A percentile compares a stretch with the other conserved stretches of the same genome.
These are phyloP conservation scores for Alexandromys fortis DNA, from an alignment of 2,113 vertebrate species.

Conservation along the genomic window DNA sequence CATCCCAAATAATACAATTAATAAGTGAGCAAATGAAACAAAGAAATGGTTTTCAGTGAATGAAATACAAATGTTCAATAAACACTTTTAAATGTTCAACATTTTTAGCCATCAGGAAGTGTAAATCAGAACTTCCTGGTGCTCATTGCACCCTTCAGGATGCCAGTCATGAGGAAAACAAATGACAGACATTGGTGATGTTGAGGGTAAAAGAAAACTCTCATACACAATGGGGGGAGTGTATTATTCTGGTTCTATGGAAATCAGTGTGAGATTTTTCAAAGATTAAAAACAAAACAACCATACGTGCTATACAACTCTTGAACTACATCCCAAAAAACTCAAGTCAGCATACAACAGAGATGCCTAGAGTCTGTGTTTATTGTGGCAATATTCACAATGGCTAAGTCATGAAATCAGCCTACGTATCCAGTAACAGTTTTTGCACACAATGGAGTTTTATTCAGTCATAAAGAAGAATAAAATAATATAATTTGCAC, in stretches of 20 bases:
- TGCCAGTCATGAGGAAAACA: neutral
- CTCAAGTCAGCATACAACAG: neutral
- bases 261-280: neutral
- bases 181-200: neutral
- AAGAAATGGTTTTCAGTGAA: neutral
- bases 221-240: neutral
- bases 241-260: neutral
- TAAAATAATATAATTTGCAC: neutral
- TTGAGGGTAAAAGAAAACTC: neutral
- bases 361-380: neutral
- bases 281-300: neutral
- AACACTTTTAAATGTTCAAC: neutral
- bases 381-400: neutral
- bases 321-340: neutral
- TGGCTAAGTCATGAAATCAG: neutral
- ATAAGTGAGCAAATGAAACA: neutral
- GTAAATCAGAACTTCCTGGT: neutral
- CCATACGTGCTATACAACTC: neutral
- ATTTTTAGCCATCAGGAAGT: neutral
- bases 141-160: neutral
- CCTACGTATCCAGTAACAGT: neutral
- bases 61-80: neutral
- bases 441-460: neutral
- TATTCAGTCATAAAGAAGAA: neutral
- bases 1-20: neutral